Evolutionary conservation across 2,113 vertebrate species (phyloP), one percentile per base, ranked within the genome.

Genomic region (Zeus faber): DNA sequence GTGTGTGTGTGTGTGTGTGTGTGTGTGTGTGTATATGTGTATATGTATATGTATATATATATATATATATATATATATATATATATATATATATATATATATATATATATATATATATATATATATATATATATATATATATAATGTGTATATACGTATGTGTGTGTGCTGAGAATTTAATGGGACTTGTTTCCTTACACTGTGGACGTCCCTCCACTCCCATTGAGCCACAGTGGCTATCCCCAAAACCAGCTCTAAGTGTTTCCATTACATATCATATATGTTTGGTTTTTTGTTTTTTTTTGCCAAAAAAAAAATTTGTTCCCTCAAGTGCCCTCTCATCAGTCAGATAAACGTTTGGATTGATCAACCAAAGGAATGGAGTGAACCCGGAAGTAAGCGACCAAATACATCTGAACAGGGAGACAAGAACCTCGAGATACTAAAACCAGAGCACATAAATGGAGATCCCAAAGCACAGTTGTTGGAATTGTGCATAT

Each of bases 341-440:
- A 49, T 70, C 67, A 58, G 72, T 62, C 43, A 64, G 35, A 40
- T 63, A 17, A 70, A 65, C 65, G 54, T 65, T 72, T 72, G 57
- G 33, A 70, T 58, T 63, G 40, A 64, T 47, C 17, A 83, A 85
- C 81, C 80, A 87, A 83, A 85, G 68, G 49, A 58, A 37, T 47
- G 35, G 23, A 49, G 41, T 53, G 47, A 67, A 3, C 22, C 44
- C 58, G 60, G 52, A 46, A 63, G 58, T 45, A 45, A 58, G 74
- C 60, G 79, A 84, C 85, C 82, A 82, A 87, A 83, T 72, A 69
- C 56, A n/a, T n/a, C n/a, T n/a, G n/a, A n/a, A n/a, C n/a, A n/a
- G n/a, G n/a, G n/a, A n/a, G n/a, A n/a, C n/a, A n/a, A n/a, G n/a
- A n/a, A n/a, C n/a, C n/a, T n/a, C n/a, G n/a, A n/a, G n/a, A n/a